Evolutionary conservation across 2,797 vertebrate species (phyloP), one percentile per base, ranked within the genome.

Genomic region (Decapterus maruadsi): DNA sequence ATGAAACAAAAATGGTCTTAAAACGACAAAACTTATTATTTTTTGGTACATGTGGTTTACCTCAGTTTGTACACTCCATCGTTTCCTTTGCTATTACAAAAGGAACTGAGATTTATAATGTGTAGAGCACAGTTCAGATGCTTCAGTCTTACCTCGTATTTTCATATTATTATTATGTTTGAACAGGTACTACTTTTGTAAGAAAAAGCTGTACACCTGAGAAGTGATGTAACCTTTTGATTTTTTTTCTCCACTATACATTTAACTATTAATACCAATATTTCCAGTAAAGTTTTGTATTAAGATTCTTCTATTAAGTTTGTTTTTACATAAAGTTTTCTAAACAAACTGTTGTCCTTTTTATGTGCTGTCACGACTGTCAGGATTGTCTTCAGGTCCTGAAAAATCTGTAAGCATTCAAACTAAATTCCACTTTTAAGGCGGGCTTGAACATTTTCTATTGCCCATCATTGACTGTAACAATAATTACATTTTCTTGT

Each of bases 261-360:
- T 22, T 67, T 67, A 80, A 85, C 53, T 79, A 77, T 72, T 78
- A 64, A 80, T 75, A 86, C 70, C 70, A 65, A 82, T 76, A 61
- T 82, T 87, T 90, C 72, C 78, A 79, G 87, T 86, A 48, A 87
- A 81, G 69, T 67, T 87, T 89, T 91, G 81, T 90, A 91, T 83
- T 62, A 71, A 81, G 58, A 82, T 64, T 75, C 1, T 31, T 79
- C 17, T 76, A 80, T 79, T 88, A 86, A 85, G 68, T 53, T 68
- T 70, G 34, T 60, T 68, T 82, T 77, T 81, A 77, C 51, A 75
- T 11, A 74, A 78, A 69, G 9, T 4, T 19, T 34, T 19, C 22
- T 54, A 11, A 13, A 29, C 40, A 46, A 45, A 22, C 4, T 26
- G 14, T 45, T 17, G 10, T 36, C 2, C 8, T 61, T 61, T 11